Evolutionary conservation across 2,888 invertebrate genomes (phyloP), one percentile per base, ranked within the genome.

Genomic region (Thumatha senex): DNA sequence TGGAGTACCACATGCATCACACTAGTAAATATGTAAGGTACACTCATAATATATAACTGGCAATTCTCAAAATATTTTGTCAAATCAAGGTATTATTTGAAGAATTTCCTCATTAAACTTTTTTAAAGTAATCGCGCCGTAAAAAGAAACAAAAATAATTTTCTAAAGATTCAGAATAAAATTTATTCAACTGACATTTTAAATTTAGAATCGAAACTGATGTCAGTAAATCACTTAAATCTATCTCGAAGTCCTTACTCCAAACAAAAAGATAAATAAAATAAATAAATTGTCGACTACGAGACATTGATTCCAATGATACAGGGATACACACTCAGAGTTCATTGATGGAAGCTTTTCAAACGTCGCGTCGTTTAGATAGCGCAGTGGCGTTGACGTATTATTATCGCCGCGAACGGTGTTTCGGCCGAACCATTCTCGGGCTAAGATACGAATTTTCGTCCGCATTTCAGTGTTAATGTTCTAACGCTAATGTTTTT

Each of bases 301-400:
- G 64, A 70, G 67, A 67, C 71, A 70, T 63, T 68, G 76, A 77
- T 72, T 71, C 66, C 64, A 73, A 72, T 41, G 48, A 53, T 48
- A 88, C 88, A 86, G 71, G 77, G 84, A 83, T 85, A 76, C 79
- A 82, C 89, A 88, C 87, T 88, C 83, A 77, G 73, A 66, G 69
- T 62, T 45, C 89, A 89, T 89, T 92, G 92, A 92, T 90, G 89
- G 90, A 89, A 85, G 84, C 87, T 82, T 88, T 87, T 87, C 89
- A 88, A 86, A 87, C 80, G 78, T 82, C n/a, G n/a, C 80, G 78
- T 24, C 87, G 81, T 91, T 91, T 89, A 90, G 91, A 91, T 91
- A 91, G 82, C 74, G 74, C 54, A 58, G 61, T 85, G 90, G 83
- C 89, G 81, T 82, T 89, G 89, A 89, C 86, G 83, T 84, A 89